Evolutionary conservation across 2,888 invertebrate species (phyloP), one percentile per base, ranked within the genome.

Genomic region (Buathra laborator): DNA sequence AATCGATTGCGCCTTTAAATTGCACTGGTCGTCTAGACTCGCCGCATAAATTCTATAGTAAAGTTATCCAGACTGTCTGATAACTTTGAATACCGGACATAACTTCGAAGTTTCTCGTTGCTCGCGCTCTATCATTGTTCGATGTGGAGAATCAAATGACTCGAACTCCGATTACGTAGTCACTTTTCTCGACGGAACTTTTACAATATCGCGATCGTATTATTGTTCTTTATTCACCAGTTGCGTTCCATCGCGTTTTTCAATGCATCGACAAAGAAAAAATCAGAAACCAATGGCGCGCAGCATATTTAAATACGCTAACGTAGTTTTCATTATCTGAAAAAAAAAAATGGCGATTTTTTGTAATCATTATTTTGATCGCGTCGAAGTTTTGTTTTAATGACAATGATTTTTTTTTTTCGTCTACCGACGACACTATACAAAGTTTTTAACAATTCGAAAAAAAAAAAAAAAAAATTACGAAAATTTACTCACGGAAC

Each of bases 231-330:
- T 51, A 19, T 53, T 53, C 19, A 19, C 5, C 1, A 16, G 1
- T 24, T 24, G 2, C 24, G 24, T 24, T 24, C 24, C 24, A 24
- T 24, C 24, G 24, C 12, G 12, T 7, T 59, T 59, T 10, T 9
- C 19, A 9, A 29, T 29, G 10, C 12, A 19, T 59, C 29, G n/a
- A 66, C 14, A 71, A 70, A 12, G 19, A 53, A n/a, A 7, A 59
- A 7, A 44, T 80, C 48, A 87, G 19, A 81, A 81, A 1, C 81
- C 74, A 37, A 88, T 75, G 0, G 85, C 84, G 62, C 89, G 88
- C 4, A 89, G 80, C 53, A 89, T 44, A 46, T 88, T 90, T n/a
- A 90, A 74, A 43, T 89, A 90, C 9, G 86, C 88, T n/a, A 90
- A 3, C 0, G 90, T 72, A 4, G 89, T 81, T 83, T 88, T 90